These are phyloP conservation scores for Streblospio benedicti DNA, from an alignment of 1,140 invertebrate genomes.

Conservation along the genomic window DNA sequence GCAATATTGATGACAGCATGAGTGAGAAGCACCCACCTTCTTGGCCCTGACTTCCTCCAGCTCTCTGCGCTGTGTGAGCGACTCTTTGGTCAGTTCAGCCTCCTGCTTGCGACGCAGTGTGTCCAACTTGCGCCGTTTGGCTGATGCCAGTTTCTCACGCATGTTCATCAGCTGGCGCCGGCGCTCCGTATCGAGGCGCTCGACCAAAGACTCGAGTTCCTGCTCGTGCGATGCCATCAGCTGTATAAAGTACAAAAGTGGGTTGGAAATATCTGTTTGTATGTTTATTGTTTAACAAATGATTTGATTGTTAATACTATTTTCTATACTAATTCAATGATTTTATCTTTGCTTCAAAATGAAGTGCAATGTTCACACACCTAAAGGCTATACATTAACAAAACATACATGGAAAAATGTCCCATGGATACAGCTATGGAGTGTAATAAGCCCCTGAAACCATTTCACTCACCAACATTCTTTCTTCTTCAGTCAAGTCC, in stretches of 20 bases:
- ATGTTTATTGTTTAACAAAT: too few species aligned
- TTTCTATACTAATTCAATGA: too few species aligned
- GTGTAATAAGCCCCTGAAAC: too few species aligned
- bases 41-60: constrained; percentile 34
- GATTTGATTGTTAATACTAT: too few species aligned
- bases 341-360: too few species aligned
- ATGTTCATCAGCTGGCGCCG: constrained; percentile 31
- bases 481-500: constrained; percentile 34
- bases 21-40: constrained; percentile 21
- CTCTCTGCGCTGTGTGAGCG: constrained; percentile 41
- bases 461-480: constrained; percentile 33
- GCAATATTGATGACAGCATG: background rate
- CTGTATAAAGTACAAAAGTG: constrained; percentile 23
- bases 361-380: too few species aligned
- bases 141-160: constrained; percentile 31
- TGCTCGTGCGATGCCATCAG: constrained; percentile 36
- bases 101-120: constrained; percentile 37
- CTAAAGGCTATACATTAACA: too few species aligned
- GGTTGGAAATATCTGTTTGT: too few species aligned
- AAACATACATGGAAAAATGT: too few species aligned
- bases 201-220: constrained; percentile 32
- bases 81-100: constrained; percentile 34
- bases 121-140: constrained; percentile 29
- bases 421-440: too few species aligned
- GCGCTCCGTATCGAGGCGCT: constrained; percentile 31